Evolutionary conservation across 2,113 vertebrate genomes (phyloP).

Genomic region (Spheniscus mendiculus): DNA sequence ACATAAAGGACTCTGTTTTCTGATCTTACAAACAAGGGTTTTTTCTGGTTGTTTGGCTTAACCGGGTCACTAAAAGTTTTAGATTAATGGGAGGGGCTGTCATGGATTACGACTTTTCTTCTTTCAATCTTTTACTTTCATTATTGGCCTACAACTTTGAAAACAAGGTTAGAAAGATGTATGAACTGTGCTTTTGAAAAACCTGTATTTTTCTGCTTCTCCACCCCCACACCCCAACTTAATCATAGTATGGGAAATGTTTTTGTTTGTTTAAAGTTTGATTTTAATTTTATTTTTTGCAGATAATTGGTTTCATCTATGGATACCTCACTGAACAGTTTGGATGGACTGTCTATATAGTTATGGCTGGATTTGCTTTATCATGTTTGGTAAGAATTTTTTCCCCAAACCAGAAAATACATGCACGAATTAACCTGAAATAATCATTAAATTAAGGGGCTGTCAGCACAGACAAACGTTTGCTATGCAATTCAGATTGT

Average conservation of each 20-base stretch:
- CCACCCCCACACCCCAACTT: accelerated
- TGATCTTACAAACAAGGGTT: neutral
- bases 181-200: neutral
- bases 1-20: neutral
- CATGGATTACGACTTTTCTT: neutral
- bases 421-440: neutral
- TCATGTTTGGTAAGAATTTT: slow-evolving; percentile 89
- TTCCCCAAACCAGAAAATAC: neutral
- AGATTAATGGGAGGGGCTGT: neutral
- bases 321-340: slow-evolving; percentile 94
- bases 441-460: neutral
- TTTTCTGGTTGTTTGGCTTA: neutral
- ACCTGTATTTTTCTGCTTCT: neutral
- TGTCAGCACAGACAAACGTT: neutral
- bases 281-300: neutral
- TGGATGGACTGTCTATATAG: slow-evolving; percentile 95
- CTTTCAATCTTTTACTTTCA: neutral
- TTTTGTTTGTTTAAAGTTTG: neutral
- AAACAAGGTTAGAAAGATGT: neutral
- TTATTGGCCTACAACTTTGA: neutral
- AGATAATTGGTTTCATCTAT: slow-evolving; percentile 93
- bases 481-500: neutral
- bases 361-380: slow-evolving; percentile 90
- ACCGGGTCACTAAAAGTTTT: neutral
- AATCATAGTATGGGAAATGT: neutral